phyloP scores from a whole-genome alignment of 2,888 invertebrate genomes.

The Parnassius glacialis region DNA sequence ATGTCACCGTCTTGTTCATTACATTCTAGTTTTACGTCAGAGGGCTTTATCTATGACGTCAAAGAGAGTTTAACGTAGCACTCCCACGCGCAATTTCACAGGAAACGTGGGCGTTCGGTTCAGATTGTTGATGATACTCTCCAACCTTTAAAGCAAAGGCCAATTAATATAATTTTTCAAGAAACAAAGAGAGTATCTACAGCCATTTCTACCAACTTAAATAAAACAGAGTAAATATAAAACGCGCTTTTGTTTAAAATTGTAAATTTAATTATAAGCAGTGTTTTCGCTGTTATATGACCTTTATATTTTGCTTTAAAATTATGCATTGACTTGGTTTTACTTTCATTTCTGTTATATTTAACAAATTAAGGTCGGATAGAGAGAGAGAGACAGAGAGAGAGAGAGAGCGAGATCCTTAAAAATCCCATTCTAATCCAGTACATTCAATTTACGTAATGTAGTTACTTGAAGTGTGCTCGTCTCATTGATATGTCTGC shows the following conservation, averaged over 20 bases:
- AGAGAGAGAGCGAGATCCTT: too few species aligned
- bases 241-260: too few species aligned
- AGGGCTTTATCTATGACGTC: conserved; percentile 14
- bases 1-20: background rate
- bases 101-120: conserved; percentile 12
- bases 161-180: too few species aligned
- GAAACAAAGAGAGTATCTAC: too few species aligned
- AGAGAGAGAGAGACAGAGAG: conserved; percentile 2
- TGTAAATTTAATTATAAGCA: too few species aligned
- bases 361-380: conserved; percentile 4
- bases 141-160: background rate
- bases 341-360: conserved; percentile 1
- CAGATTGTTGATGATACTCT: conserved; percentile 10
- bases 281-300: too few species aligned
- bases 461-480: background rate
- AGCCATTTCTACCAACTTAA: too few species aligned
- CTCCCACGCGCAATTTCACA: conserved; percentile 6
- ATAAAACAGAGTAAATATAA: too few species aligned
- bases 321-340: background rate
- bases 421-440: background rate
- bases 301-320: too few species aligned
- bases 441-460: background rate
- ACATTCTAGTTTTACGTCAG: conserved; percentile 9
- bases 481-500: conserved; percentile 11
- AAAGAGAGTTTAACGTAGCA: background rate